Evolutionary conservation across 2,113 vertebrate species (phyloP), one percentile per base, ranked within the genome.

Genomic region (Corydoras sp.): DNA sequence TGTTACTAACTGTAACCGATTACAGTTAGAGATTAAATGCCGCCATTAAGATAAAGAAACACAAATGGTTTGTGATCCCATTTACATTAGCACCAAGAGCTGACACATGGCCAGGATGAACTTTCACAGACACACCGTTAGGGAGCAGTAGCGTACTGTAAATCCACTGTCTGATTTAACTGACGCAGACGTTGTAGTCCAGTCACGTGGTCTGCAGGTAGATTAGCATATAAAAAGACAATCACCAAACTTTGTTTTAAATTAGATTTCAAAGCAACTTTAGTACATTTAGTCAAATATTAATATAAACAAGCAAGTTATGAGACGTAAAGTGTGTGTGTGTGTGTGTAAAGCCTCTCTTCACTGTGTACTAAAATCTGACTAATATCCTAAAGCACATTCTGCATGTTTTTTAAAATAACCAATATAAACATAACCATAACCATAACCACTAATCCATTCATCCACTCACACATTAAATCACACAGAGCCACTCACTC

Each of bases 131-230:
- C 0, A 4, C 0, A 62, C 85, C 86, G 76, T 63, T 60, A 88
- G 89, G 82, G 87, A 55, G 86, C 85, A 89, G 85, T 81, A 84
- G 73, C 83, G 83, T 10, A 3, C 84, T 55, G 10, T 29, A 35
- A 29, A 15, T 50, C 10, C 7, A 43, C 35, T 43, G 35, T 53
- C 51, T 53, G 51, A 53, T 53, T 53, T 53, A 10, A 53, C 51
- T 53, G 35, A 43, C 7, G 35, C 7, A 43, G 35, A 43, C 35
- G 35, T 43, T 43, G 35, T 43, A 43, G 7, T 5, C 35, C 35
- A 43, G 35, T 43, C 35, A 43, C 7, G 35, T 43, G 4, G 1
- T 43, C 35, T 43, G 18, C 18, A 24, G 18, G 18, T 24, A 24
- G 18, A 24, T 24, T 43, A 43, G 35, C 35, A 43, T 5, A 43